Base-by-base conservation (phyloP, 1,140 invertebrate species). In the Pseudomyrmex flavicornis region DNA sequence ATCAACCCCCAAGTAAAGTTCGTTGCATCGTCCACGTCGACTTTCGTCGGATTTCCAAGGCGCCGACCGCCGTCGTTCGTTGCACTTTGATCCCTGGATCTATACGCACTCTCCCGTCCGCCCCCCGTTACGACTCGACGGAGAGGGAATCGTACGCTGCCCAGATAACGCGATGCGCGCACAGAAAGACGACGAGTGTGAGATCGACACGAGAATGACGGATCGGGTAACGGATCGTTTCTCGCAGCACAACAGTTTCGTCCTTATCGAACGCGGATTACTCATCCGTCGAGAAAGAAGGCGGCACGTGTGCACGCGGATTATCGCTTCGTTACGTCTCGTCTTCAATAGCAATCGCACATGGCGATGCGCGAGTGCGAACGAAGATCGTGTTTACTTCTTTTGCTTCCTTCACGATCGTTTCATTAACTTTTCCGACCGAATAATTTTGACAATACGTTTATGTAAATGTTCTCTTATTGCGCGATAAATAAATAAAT, bases 31-130 rank as follows among this genome's bases (percentile, higher is more conserved):
- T 35, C 58, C 52, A 13, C 66, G 79, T 50, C 46, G 82, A 50
- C 87, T 86, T 92, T 92, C 35, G 35, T 35, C 84, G 91, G 89
- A 92, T 92, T 93, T 91, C 68, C 76, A 82, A 86, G 56, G 13
- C 44, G 50, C 9, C 62, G 61, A 7, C 5, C 76, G 65, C 8
- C 63, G 65, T n/a, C 88, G 92, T 91, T 89, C 91, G 84, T 91
- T 92, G 92, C 85, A 91, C 93, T 93, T 92, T 93, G 89, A 88
- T 89, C 88, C 69, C 48, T 26, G 52, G 52, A 13, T 35, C 35
- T 35, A 0, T 68, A 69, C 54, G 54, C 72, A 68, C 56, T 48
- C 68, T 58, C 50, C 17, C 54, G 52, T 70, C 63, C 22, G 22
- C 26, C 22, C 1, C 22, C 26, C 26, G 26, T 26, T 26, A 26